Base-by-base conservation (phyloP, 1,140 invertebrate genomes). In the Drosophila watanabei region DNA sequence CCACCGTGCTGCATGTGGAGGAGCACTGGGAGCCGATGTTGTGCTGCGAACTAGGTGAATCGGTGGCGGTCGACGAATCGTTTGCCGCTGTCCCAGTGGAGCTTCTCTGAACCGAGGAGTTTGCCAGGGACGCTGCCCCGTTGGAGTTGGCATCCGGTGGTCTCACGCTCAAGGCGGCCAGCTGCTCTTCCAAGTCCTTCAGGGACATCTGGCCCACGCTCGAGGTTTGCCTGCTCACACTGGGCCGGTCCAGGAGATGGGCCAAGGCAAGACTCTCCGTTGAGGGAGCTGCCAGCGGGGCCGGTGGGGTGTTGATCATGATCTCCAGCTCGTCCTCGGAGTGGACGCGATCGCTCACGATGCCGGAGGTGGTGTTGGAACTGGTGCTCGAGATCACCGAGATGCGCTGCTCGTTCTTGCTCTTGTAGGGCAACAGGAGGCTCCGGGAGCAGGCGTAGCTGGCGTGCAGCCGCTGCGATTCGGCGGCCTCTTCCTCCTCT, bases 331-430 rank as follows among this genome's bases (percentile, higher is more conserved):
- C 98, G 93, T 98, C 98, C 93, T 98, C 96, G 58, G 97, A 98
- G 93, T 98, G 97, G 52, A 98, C 97, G 73, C 97, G 95, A 93
- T 99, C 98, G 92, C 98, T 98, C 11, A 98, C 98, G 70, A 99
- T 98, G 51, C 98, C 98, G 8, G 98, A 98, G 5, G 98, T 98
- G 41, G 98, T 98, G 87, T 98, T 98, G 5, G 98, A 98, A 69
- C 97, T 98, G 39, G 97, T 97, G 90, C 95, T 97, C 51, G 97
- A 98, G 87, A 98, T 98, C 14, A 98, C 97, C 20, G 98, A 99
- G 87, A 98, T 97, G 73, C 97, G 94, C 92, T 98, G 97, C 93
- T 98, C 97, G 43, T 94, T 95, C 80, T 95, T 95, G 75, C 94
- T 95, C 73, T 95, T 94, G 72, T 95, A 94, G 51, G 95, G 94